Evolutionary conservation across 2,113 vertebrate genomes (phyloP).

Genomic region (Nothocercus julius): DNA sequence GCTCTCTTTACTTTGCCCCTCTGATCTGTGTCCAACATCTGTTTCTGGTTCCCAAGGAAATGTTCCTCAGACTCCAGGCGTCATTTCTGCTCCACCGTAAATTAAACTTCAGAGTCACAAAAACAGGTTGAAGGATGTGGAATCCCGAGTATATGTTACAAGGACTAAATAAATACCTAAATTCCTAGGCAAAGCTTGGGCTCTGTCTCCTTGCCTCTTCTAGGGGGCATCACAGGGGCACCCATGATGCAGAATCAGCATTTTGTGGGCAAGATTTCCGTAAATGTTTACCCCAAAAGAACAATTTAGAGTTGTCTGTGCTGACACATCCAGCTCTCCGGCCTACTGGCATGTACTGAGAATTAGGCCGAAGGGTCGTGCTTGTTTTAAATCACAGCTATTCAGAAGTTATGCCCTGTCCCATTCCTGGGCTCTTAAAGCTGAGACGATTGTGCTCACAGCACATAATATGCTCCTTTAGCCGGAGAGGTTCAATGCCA

Average conservation of each 20-base stretch:
- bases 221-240: background rate
- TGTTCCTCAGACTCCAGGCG: background rate
- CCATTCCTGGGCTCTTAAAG: background rate
- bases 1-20: background rate
- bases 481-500: background rate
- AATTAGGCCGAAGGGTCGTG: slow-evolving; percentile 7
- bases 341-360: background rate
- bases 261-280: background rate
- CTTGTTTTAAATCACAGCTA: slow-evolving; percentile 41
- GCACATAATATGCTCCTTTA: slow-evolving; percentile 15
- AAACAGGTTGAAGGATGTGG: fast-evolving
- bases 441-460: background rate
- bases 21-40: background rate
- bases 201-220: background rate
- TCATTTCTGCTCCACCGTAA: background rate
- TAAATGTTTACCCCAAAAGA: background rate
- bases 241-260: background rate
- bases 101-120: background rate
- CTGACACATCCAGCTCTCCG: background rate
- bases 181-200: background rate
- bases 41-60: background rate
- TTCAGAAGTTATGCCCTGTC: slow-evolving; percentile 32
- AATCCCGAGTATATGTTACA: fast-evolving
- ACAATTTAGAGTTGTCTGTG: background rate
- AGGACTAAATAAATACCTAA: background rate